Evolutionary conservation across 2,113 vertebrate species (phyloP).

Genomic region (Thinocorus orbignyianus): DNA sequence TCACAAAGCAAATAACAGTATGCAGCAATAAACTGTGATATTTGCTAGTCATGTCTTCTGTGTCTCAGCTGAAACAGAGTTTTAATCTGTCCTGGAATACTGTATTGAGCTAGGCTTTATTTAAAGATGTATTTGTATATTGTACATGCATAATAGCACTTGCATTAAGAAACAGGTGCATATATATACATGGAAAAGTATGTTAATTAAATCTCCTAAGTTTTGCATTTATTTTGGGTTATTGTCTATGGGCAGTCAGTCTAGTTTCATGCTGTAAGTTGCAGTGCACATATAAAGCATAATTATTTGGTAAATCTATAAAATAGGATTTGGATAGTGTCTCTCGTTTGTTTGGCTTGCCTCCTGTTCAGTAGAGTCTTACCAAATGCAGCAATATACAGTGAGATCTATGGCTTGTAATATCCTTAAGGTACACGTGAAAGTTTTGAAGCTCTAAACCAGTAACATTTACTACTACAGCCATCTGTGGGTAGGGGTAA

Average conservation of each 20-base stretch:
- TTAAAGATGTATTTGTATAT: neutral
- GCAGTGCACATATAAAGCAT: neutral
- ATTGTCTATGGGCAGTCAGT: neutral
- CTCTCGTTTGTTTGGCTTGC: neutral
- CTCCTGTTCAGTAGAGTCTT: neutral
- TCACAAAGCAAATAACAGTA: neutral
- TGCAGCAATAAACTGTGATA: neutral
- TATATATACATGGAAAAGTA: neutral
- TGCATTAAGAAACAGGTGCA: neutral
- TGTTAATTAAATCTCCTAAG: neutral
- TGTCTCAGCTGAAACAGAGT: neutral
- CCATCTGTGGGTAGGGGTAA: neutral
- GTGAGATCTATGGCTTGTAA: neutral
- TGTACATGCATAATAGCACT: neutral
- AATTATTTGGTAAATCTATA: neutral
- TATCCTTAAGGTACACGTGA: neutral
- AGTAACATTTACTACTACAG: neutral
- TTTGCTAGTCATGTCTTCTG: neutral
- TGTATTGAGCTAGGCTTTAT: neutral
- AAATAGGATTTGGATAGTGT: neutral
- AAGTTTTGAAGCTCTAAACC: neutral
- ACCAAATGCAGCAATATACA: neutral
- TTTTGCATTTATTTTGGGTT: neutral
- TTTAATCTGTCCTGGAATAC: neutral
- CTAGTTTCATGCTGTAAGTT: neutral